Conservation (phyloP, 1,140 invertebrate species). For the Trichogramma pretiosum region DNA sequence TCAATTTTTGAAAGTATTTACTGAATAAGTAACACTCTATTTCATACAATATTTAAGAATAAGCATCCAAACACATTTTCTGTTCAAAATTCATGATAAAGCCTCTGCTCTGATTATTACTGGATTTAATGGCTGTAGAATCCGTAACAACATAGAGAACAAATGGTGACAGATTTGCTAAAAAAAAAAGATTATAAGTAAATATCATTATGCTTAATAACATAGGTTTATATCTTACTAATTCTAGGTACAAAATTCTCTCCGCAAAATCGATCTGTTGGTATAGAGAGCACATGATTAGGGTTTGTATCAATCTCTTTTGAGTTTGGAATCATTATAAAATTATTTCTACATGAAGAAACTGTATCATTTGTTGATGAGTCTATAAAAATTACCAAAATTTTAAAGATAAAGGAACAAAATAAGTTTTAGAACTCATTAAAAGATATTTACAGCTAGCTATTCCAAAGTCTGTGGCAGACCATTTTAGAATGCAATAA, state of each 20-base stretch:
- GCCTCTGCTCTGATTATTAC: conserved; percentile 61
- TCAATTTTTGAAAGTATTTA: too few relatives aligned
- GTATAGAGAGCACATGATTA: too few relatives aligned
- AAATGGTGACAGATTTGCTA: conserved; percentile 59
- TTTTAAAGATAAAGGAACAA: not conserved
- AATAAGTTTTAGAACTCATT: too few relatives aligned
- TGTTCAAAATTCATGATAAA: conserved; percentile 63
- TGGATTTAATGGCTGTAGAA: conserved; percentile 37
- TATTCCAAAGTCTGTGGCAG: conserved; percentile 49
- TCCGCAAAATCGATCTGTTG: conserved; percentile 64
- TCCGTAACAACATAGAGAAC: conserved; percentile 64
- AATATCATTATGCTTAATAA: conserved; percentile 10
- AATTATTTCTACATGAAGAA: conserved; percentile 57
- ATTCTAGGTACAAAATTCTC: conserved; percentile 56
- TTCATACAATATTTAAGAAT: not conserved
- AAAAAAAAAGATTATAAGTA: conserved; percentile 27
- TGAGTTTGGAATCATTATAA: conserved; percentile 65
- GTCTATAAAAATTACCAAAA: conserved; percentile 23
- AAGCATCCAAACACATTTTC: conserved; percentile 46
- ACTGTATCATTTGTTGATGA: conserved; percentile 48
- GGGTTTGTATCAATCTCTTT: conserved; percentile 35
- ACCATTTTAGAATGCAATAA: conserved; percentile 60
- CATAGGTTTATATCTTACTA: conserved; percentile 43
- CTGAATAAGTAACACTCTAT: not conserved
- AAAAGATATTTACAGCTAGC: too few relatives aligned